Evolutionary conservation across 2,113 vertebrate genomes (phyloP).

Genomic region (Mastomys natalensis): DNA sequence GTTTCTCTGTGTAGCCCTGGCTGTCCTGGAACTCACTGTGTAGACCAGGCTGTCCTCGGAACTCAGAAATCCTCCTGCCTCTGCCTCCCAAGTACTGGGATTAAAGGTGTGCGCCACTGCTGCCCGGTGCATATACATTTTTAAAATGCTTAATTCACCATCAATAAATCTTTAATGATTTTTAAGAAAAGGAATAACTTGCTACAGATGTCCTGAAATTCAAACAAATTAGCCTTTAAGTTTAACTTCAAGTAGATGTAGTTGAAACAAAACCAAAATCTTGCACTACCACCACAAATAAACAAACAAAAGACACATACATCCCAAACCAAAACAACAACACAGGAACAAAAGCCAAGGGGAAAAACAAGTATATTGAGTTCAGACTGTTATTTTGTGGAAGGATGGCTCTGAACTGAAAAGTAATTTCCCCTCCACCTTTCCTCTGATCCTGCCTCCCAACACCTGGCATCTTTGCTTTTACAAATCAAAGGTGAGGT

Average conservation of each 20-base stretch:
- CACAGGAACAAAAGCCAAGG: not conserved
- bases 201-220: not conserved
- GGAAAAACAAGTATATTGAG: not conserved
- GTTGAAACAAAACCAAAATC: not conserved
- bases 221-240: slow-evolving; percentile 10
- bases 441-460: not conserved
- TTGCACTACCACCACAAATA: not conserved
- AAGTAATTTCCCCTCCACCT: not conserved
- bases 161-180: not conserved
- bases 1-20: too few species aligned
- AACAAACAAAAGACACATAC: not conserved
- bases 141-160: not conserved
- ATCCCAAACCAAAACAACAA: not conserved
- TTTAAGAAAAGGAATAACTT: not conserved
- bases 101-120: too few species aligned
- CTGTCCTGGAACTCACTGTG: too few species aligned
- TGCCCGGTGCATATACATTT: not conserved
- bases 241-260: not conserved
- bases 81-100: too few species aligned
- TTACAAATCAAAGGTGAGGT: not conserved
- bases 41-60: too few species aligned
- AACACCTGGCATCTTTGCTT: not conserved
- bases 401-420: not conserved
- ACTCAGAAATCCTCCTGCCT: too few species aligned
- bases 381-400: slow-evolving; percentile 26